Conservation (phyloP, 1,140 invertebrate genomes). For the Macrobrachium rosenbergii region DNA sequence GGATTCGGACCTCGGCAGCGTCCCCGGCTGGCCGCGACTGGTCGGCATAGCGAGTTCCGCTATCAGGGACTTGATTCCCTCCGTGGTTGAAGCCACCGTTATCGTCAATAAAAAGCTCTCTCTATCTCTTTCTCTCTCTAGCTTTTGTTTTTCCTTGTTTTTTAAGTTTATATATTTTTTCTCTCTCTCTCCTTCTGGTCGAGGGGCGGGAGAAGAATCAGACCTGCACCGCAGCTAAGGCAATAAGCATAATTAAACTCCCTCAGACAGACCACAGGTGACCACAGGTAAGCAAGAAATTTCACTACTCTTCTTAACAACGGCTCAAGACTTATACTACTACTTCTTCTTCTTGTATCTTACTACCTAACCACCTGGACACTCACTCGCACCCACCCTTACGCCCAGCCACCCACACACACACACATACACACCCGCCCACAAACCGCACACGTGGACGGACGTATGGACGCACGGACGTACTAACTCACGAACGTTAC, state of each 20-base stretch:
- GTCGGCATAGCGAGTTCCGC: slow-evolving; percentile 48
- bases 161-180: slow-evolving; percentile 15
- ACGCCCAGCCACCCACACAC: no score
- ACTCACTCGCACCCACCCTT: no score
- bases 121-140: slow-evolving; percentile 20
- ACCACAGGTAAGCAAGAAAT: no score
- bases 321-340: no score
- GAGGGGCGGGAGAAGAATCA: background rate
- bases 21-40: slow-evolving; percentile 19
- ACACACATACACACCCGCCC: no score
- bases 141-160: background rate
- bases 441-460: no score
- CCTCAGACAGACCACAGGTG: no score
- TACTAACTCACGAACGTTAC: no score
- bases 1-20: slow-evolving; percentile 54
- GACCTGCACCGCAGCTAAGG: background rate
- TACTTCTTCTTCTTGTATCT: no score
- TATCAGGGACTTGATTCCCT: slow-evolving; percentile 45
- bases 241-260: background rate
- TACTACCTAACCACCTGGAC: no score
- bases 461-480: no score
- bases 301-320: no score
- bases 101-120: background rate
- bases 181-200: slow-evolving; percentile 21
- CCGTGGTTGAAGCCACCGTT: slow-evolving; percentile 16